Percentiles rank a stretch among this genome's conserved stretches.
Conservation (phyloP, 2,797 vertebrate genomes). For the Pteronotus mesoamericanus region DNA sequence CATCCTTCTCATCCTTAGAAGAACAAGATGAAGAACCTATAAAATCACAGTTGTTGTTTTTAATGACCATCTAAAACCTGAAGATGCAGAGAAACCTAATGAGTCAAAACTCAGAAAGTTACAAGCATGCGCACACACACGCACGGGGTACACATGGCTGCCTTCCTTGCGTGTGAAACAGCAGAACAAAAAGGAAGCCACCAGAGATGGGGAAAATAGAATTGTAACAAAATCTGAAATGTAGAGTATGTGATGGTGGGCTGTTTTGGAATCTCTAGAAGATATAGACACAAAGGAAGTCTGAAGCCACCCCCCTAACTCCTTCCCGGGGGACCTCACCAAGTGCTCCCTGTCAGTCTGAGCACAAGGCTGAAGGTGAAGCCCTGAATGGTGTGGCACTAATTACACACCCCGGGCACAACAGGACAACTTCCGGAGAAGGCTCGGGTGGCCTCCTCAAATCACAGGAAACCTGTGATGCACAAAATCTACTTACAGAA, state of each 20-base stretch:
- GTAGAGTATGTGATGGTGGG: neutral
- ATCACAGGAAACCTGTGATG: neutral
- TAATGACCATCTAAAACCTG: neutral
- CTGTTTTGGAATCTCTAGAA: neutral
- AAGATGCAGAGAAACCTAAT: neutral
- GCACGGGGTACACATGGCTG: neutral
- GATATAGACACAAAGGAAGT: neutral
- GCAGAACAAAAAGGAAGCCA: neutral
- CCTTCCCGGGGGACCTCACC: no score
- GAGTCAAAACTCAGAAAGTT: neutral
- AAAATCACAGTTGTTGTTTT: neutral
- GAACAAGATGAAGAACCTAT: neutral
- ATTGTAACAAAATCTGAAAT: neutral
- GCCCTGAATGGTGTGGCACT: rapidly evolving
- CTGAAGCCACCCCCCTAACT: neutral
- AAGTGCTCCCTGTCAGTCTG: neutral
- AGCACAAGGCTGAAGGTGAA: neutral
- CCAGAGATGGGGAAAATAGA: neutral
- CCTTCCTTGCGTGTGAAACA: neutral
- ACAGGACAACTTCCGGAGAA: neutral
- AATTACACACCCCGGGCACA: no score
- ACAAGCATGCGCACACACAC: neutral
- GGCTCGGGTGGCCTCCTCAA: neutral
- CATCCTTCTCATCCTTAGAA: neutral
- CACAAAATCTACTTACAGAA: neutral